Conservation (phyloP, 2,888 invertebrate species). For the Pachymerium ferrugineum region DNA sequence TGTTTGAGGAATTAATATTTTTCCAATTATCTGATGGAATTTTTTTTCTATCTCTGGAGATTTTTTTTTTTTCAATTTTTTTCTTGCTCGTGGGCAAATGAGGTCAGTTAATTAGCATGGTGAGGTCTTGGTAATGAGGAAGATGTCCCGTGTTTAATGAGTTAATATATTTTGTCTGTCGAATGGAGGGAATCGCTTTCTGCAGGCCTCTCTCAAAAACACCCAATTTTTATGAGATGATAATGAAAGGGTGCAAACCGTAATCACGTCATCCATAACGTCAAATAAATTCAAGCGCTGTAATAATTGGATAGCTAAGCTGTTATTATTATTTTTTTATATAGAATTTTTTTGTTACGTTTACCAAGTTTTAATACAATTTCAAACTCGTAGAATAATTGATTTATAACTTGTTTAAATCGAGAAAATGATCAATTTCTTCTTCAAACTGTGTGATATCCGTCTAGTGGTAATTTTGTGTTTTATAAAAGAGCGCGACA, state of each 20-base stretch:
- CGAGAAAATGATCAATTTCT: too few species aligned
- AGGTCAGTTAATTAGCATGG: conserved; percentile 1
- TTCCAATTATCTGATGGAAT: too few species aligned
- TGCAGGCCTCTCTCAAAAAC: neutral
- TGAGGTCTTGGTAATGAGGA: conserved; percentile 2
- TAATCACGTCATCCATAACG: conserved; percentile 6
- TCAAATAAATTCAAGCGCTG: conserved; percentile 4
- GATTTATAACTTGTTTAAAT: too few species aligned
- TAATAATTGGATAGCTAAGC: conserved; percentile 10
- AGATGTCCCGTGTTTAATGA: conserved; percentile 1
- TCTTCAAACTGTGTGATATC: too few species aligned
- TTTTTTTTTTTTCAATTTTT: neutral
- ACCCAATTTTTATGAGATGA: conserved; percentile 20
- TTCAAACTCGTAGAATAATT: too few species aligned
- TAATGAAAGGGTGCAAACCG: neutral
- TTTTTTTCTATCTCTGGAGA: too few species aligned
- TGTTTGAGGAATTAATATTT: too few species aligned
- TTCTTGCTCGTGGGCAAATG: neutral
- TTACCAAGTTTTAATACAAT: too few species aligned
- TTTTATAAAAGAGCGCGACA: too few species aligned
- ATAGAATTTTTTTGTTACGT: neutral
- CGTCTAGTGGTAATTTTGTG: too few species aligned
- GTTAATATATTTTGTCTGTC: neutral
- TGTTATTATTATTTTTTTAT: neutral
- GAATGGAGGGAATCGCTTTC: neutral